Conservation (phyloP, 1,140 invertebrate species). For the Anoplolepis gracilipes region DNA sequence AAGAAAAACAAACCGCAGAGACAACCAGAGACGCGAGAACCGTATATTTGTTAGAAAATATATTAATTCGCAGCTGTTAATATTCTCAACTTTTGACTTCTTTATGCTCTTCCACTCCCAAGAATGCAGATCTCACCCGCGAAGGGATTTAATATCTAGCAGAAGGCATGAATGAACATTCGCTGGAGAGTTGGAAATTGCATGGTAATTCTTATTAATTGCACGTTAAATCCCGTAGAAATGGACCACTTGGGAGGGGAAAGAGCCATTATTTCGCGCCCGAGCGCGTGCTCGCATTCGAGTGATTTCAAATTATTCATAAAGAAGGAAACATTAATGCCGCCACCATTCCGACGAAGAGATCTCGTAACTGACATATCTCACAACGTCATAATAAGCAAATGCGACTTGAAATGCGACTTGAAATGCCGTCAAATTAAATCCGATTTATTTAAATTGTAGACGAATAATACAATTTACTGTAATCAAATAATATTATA, state of each 20-base stretch:
- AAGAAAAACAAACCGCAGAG: constrained; percentile 2
- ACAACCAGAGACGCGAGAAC: not conserved
- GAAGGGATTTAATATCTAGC: constrained; percentile 41
- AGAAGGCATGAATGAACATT: constrained; percentile 21
- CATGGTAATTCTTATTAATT: constrained; percentile 59
- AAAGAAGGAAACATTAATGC: constrained; percentile 40
- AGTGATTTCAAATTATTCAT: constrained; percentile 45
- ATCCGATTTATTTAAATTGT: not conserved
- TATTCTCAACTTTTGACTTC: constrained; percentile 18
- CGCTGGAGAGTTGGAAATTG: constrained; percentile 30
- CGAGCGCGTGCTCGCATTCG: constrained; percentile 23
- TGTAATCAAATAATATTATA: not conserved
- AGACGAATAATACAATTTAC: not conserved
- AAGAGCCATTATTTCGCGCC: constrained; percentile 25
- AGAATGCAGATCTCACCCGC: not conserved
- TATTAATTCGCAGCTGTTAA: constrained; percentile 28
- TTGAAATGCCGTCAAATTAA: not conserved
- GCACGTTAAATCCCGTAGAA: constrained; percentile 53
- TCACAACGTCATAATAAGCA: constrained; percentile 7
- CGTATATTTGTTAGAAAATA: not conserved
- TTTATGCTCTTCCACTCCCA: constrained; percentile 4
- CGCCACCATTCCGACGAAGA: constrained; percentile 9
- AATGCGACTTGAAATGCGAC: not conserved
- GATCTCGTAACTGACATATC: constrained; percentile 34
- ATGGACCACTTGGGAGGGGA: constrained; percentile 26